phyloP scores from a whole-genome alignment of 2,888 invertebrate species.

The Lasioglossum malachurum region DNA sequence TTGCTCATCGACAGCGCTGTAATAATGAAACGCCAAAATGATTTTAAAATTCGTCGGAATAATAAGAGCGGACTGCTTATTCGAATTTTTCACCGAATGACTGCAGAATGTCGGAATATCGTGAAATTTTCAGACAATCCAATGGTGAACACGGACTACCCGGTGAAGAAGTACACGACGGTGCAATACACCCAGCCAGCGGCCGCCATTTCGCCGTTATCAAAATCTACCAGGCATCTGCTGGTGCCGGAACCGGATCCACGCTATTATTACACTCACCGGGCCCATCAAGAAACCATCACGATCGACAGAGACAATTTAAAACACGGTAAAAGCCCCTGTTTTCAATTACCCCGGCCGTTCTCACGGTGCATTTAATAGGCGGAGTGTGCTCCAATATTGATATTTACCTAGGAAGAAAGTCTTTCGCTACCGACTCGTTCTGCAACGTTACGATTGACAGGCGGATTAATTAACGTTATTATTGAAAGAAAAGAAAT shows the following conservation, averaged over 20 bases:
- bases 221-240: constrained; percentile 93
- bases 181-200: constrained; percentile 93
- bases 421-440: not conserved
- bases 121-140: constrained; percentile 86
- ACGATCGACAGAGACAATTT: constrained; percentile 83
- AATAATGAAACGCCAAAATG: not conserved
- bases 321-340: constrained; percentile 80
- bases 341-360: constrained; percentile 11
- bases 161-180: constrained; percentile 91
- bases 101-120: constrained; percentile 30
- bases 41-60: not conserved
- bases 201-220: constrained; percentile 89
- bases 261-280: constrained; percentile 89
- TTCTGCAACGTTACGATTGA: not conserved
- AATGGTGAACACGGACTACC: constrained; percentile 91
- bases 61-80: not conserved
- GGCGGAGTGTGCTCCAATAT: not conserved
- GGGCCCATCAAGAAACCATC: constrained; percentile 83
- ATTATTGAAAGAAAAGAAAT: not conserved
- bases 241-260: constrained; percentile 88
- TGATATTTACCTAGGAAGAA: constrained; percentile 3
- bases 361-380: not conserved
- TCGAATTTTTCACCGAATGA: not conserved
- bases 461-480: not conserved
- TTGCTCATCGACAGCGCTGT: constrained; percentile 24